Base-by-base conservation (phyloP, 2,888 invertebrate genomes). In the Pollenia griseotomentosa region DNA sequence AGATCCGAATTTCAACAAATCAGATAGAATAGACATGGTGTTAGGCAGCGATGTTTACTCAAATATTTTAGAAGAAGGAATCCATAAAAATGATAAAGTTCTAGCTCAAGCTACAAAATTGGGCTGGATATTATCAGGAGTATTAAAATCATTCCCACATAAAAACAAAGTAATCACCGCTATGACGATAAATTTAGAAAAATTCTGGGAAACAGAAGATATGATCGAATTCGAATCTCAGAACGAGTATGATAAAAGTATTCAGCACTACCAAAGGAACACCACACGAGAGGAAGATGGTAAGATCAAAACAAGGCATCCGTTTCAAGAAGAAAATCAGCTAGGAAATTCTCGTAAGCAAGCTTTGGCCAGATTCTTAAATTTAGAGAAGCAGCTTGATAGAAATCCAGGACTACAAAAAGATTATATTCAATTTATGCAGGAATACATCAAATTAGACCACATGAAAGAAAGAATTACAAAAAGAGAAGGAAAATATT, bases 201-300 rank as follows among this genome's bases (percentile, higher is more conserved):
- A 40, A 33, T 61, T 61, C 14, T 61, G 61, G 61, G 61, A 61
- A 40, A 23, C 40, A 33, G 61, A 63, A 23, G 59, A 23, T 53
- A 53, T 53, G 53, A 53, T 53, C 16, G 53, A 53, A 9, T 16
- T 53, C 53, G 16, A 53, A 16, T 2, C n/a, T 53, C 55, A 19
- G 10, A 55, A 55, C 19, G 19, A 19, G 19, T 19, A 19, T 19
- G 19, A 19, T 19, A 19, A 19, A 19, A 19, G 19, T 19, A 19
- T 19, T 19, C 19, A 19, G 19, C 19, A 19, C 19, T 19, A 19
- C 19, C 19, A 19, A 19, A 19, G 19, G 19, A 19, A 19, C 19
- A 19, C 19, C 19, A 19, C 19, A 19, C 19, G 19, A 19, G 19
- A 19, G 19, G 19, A 19, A 19, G 19, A 19, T 19, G 19, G 19